Conservation (phyloP, 2,888 invertebrate genomes). For the Cecidostiba fungosa region DNA sequence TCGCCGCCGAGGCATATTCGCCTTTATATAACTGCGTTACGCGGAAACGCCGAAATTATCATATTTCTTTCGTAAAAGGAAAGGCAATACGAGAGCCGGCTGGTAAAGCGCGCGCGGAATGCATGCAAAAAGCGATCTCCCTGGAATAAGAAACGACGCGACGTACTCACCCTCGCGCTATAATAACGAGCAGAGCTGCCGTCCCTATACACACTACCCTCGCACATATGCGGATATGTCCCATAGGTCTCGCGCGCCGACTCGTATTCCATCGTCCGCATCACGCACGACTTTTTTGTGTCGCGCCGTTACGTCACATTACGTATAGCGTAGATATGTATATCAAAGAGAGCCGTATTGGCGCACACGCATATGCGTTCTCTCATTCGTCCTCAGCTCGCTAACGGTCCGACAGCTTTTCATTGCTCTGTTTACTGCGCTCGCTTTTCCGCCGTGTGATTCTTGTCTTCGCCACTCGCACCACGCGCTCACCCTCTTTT, state of each 20-base stretch:
- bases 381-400: background rate
- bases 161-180: conserved; percentile 13
- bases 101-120: conserved; percentile 17
- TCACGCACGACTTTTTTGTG: background rate
- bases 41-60: conserved; percentile 56
- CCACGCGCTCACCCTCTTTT: conserved; percentile 39
- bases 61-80: conserved; percentile 55
- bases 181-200: background rate
- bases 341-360: background rate
- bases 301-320: conserved; percentile 33
- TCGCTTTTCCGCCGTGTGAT: background rate
- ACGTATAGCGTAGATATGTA: background rate
- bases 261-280: conserved; percentile 18
- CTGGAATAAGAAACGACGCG: conserved; percentile 41
- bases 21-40: conserved; percentile 30
- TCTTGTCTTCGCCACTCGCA: background rate
- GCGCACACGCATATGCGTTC: background rate
- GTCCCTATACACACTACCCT: too few relatives aligned
- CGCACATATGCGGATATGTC: too few relatives aligned
- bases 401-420: conserved; percentile 35
- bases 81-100: background rate
- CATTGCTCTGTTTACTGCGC: conserved; percentile 43
- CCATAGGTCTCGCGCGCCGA: background rate
- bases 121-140: conserved; percentile 48
- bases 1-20: conserved; percentile 17